Base-by-base conservation (phyloP, 2,113 vertebrate species). In the Crocuta crocuta region DNA sequence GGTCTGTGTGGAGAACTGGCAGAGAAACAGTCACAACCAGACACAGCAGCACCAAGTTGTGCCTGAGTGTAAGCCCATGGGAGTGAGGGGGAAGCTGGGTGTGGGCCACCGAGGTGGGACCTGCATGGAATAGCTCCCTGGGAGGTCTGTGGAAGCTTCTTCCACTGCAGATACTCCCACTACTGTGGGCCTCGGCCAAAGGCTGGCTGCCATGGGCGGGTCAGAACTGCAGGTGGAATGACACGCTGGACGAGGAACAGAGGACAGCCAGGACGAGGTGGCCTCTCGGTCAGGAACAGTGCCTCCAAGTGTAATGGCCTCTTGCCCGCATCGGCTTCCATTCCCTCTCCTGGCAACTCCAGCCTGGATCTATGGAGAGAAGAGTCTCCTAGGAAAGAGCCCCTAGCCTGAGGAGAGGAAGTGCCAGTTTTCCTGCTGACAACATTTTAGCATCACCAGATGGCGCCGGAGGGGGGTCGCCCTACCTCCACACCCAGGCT, bases 401-500 rank as follows among this genome's bases (percentile, higher is more conserved):
- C 28, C 10, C 23, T 23, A 2, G 10, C 33, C 26, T 8, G 12
- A 50, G 48, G 35, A 65, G 16, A 66, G 12, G 12, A 58, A 58
- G 10, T 17, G 24, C 48, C n/a, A 33, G 3, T 39, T 21, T 11
- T 10, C 53, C 39, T 53, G 21, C 9, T 28, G 21, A 21, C 2
- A 39, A 13, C 98, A 98, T 98, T 98, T 98, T 98, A 98, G 97
- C 68, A 83, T 97, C 97, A 97, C 90, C 97, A 97, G 95, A 96
- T 89, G 87, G 96, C 96, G 94, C 90, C 50, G 83, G 96, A 95
- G 95, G 87, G 45, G 48, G 48, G 48, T 2, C 9, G 10, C 48
- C 6, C 48, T 9, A 11, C 48, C 48, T 50, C 48, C 48, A 85
- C 86, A 50, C 96, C 95, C 68, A 70, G 98, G 89, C 96, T 79